Percentiles rank a stretch among this genome's conserved stretches.
These are phyloP conservation scores for Gastrophryne carolinensis DNA, from an alignment of 2,797 vertebrate species.

Conservation along the genomic window DNA sequence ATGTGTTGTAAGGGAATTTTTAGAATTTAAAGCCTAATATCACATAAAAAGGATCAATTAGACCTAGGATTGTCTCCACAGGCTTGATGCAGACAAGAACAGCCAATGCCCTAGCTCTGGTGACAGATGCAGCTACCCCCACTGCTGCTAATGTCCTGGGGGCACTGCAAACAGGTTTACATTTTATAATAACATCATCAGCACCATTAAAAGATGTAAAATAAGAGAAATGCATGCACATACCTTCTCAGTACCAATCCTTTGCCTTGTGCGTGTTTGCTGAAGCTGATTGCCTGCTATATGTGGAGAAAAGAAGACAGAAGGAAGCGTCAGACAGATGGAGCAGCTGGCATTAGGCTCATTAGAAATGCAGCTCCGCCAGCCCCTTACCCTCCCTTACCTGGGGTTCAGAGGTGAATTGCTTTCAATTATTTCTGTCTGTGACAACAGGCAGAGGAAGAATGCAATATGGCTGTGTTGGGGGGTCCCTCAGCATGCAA, in stretches of 20 bases:
- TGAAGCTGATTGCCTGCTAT: slow-evolving; percentile 9
- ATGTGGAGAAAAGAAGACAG: neutral
- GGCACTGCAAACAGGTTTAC: slow-evolving; percentile 14
- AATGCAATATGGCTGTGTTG: slow-evolving; percentile 25
- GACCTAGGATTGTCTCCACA: slow-evolving; percentile 6
- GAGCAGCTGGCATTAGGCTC: slow-evolving; percentile 28
- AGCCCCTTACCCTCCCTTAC: slow-evolving; percentile 38
- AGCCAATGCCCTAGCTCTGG: slow-evolving; percentile 8
- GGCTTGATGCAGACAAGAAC: slow-evolving; percentile 19
- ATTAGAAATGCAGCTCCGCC: slow-evolving; percentile 18
- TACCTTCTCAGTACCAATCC: slow-evolving; percentile 32
- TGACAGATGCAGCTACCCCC: slow-evolving; percentile 35
- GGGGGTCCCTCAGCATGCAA: slow-evolving; percentile 40
- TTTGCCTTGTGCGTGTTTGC: neutral
- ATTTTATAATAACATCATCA: slow-evolving; percentile 9
- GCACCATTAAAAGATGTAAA: neutral
- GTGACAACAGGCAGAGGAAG: slow-evolving; percentile 20
- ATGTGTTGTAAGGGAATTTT: neutral
- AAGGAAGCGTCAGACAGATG: slow-evolving; percentile 37
- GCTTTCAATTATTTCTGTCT: slow-evolving; percentile 10
- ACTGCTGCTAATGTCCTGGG: slow-evolving; percentile 21
- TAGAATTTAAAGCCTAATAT: neutral
- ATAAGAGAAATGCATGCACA: slow-evolving; percentile 3
- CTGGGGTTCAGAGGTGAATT: slow-evolving; percentile 38
- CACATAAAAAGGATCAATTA: neutral